Conservation (phyloP, 2,797 vertebrate genomes). For the Spea hammondii region DNA sequence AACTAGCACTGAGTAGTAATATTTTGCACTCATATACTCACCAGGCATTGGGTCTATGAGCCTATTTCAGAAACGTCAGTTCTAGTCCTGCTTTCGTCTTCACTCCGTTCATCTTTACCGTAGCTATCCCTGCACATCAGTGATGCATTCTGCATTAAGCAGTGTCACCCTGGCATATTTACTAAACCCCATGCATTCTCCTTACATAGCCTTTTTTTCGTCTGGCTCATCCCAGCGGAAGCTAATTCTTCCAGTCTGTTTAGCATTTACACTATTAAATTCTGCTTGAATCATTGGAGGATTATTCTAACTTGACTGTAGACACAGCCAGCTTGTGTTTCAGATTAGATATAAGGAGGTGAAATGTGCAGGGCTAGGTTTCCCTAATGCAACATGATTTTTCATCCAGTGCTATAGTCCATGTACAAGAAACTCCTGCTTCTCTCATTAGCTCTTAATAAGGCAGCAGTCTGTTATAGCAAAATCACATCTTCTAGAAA, state of each 20-base stretch:
- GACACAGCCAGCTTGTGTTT: conserved; percentile 31
- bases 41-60: too few relatives aligned
- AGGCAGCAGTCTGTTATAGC: conserved; percentile 34
- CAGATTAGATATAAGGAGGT: conserved; percentile 39
- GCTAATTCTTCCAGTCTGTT: conserved; percentile 22
- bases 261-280: conserved; percentile 32
- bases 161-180: too few relatives aligned
- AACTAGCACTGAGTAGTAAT: too few relatives aligned
- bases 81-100: too few relatives aligned
- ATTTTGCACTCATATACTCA: too few relatives aligned
- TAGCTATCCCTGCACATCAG: too few relatives aligned
- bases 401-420: conserved; percentile 38
- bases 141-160: too few relatives aligned
- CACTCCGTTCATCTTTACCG: too few relatives aligned
- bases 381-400: conserved; percentile 45
- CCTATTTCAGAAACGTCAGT: too few relatives aligned
- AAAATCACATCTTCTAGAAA: too few relatives aligned
- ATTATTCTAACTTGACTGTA: conserved; percentile 27
- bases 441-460: conserved; percentile 46
- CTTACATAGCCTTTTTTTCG: too few relatives aligned
- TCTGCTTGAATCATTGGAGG: conserved; percentile 35
- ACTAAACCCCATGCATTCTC: too few relatives aligned
- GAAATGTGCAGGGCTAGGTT: conserved; percentile 23
- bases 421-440: conserved; percentile 35
- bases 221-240: conserved; percentile 1